Percentiles rank a stretch among this genome's conserved stretches.
These are phyloP conservation scores for Marasmarcha lunaedactyla DNA, from an alignment of 2,888 invertebrate genomes.

Conservation along the genomic window DNA sequence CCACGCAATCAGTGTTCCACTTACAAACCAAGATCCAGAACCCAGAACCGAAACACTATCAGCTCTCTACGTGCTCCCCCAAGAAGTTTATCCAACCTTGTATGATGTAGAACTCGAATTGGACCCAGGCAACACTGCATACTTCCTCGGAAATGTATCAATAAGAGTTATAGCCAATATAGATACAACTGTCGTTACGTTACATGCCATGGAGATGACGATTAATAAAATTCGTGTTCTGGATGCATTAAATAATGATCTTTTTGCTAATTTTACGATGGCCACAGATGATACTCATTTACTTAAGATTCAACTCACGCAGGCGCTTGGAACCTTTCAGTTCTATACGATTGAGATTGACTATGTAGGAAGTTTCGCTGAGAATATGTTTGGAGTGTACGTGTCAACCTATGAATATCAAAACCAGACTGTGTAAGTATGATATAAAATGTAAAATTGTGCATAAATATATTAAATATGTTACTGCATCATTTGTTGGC, in stretches of 20 bases:
- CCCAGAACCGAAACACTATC: constrained; percentile 18
- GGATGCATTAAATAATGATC: constrained; percentile 20
- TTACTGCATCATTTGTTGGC: too few species aligned
- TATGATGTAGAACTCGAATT: constrained; percentile 64
- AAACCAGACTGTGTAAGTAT: constrained; percentile 35
- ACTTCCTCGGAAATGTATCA: constrained; percentile 51
- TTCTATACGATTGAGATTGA: constrained; percentile 63
- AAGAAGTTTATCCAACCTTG: constrained; percentile 54
- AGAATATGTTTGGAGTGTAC: constrained; percentile 74
- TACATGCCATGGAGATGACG: constrained; percentile 58
- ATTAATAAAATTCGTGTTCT: constrained; percentile 29
- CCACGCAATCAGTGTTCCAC: constrained; percentile 26
- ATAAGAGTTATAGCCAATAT: constrained; percentile 38
- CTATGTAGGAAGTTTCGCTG: constrained; percentile 68
- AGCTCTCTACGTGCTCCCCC: constrained; percentile 62
- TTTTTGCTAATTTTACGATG: constrained; percentile 21
- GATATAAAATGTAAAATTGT: not conserved
- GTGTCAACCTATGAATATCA: constrained; percentile 59
- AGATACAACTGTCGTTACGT: constrained; percentile 32
- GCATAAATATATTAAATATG: too few species aligned
- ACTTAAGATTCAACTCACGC: constrained; percentile 48
- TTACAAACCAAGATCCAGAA: constrained; percentile 14
- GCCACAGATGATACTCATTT: constrained; percentile 53
- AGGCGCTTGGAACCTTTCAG: constrained; percentile 29
- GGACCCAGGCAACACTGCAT: constrained; percentile 40